These are phyloP conservation scores for Stylophora pistillata DNA, from an alignment of 64 coral and sea anemone species.

Conservation along the genomic window DNA sequence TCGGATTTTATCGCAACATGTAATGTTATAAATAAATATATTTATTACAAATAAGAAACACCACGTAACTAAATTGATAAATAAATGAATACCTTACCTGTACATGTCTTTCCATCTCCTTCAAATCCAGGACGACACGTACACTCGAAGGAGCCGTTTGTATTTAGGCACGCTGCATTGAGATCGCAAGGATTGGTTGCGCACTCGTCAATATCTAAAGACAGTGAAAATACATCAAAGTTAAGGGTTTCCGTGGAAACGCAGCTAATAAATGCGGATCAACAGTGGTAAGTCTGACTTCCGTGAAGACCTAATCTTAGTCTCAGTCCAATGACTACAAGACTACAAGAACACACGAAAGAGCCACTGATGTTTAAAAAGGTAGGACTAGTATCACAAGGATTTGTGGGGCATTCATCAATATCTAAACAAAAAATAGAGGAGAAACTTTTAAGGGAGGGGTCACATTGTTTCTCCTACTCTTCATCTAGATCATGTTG, in stretches of 20 bases:
- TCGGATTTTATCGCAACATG: no score
- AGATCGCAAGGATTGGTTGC: neutral
- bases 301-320: no score
- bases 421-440: conserved; percentile 12
- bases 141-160: conserved; percentile 47
- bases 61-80: no score
- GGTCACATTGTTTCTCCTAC: no score
- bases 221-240: no score
- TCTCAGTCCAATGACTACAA: conserved; percentile 25
- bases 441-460: no score
- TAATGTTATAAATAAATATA: neutral
- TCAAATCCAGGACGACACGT: conserved; percentile 47
- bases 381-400: conserved; percentile 11
- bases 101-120: conserved; percentile 54
- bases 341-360: conserved; percentile 20
- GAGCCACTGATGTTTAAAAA: conserved; percentile 34
- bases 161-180: conserved; percentile 56
- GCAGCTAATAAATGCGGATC: no score
- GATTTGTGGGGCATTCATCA: conserved; percentile 28
- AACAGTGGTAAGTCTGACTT: no score
- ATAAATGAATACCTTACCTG: conserved; percentile 19
- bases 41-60: no score
- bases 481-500: no score
- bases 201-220: conserved; percentile 55
- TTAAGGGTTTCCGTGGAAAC: no score